Evolutionary conservation across 2,113 vertebrate species (phyloP), one percentile per base, ranked within the genome.

Genomic region (Hucho hucho): DNA sequence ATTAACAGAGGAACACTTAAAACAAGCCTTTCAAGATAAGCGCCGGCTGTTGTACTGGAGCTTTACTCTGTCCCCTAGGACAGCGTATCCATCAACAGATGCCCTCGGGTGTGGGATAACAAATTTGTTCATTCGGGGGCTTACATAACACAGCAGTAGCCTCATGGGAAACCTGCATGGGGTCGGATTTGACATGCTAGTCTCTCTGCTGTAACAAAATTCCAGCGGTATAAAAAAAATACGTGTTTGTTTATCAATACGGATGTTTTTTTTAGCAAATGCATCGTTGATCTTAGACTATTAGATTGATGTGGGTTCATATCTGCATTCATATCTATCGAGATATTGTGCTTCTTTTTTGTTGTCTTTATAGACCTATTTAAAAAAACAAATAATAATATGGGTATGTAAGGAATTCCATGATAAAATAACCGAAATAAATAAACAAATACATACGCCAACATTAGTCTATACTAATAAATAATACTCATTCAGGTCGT

Each of bases 41-140:
- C 83, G 80, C 85, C 83, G 69, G 81, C 89, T 90, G 91, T 87
- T 90, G 89, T 84, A 66, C 72, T 74, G 79, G 47, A 80, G 85
- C 83, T 85, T 53, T 89, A 85, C 80, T 49, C 47, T 12, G 68
- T 91, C 90, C 90, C 90, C 72, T 72, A 88, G 89, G 90, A 91
- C 87, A 82, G 75, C 84, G 82, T 82, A 92, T 92, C 91, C 90
- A 90, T 92, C 91, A 92, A 83, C 89, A 90, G 84, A 90, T 89
- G 87, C 90, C 91, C 89, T 79, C 84, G 82, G 89, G 88, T 91
- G 87, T 89, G 86, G 84, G 83, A 86, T 85, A 90, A 88, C 89
- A 91, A 90, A 92, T 93, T 90, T 92, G 90, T 91, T 84, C 88
- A 75, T 89, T 87, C 87, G 82, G 43, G 66, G 79, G 76, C 87